Evolutionary conservation across 2,888 invertebrate genomes (phyloP).

Genomic region (Chrysodeixis includens): DNA sequence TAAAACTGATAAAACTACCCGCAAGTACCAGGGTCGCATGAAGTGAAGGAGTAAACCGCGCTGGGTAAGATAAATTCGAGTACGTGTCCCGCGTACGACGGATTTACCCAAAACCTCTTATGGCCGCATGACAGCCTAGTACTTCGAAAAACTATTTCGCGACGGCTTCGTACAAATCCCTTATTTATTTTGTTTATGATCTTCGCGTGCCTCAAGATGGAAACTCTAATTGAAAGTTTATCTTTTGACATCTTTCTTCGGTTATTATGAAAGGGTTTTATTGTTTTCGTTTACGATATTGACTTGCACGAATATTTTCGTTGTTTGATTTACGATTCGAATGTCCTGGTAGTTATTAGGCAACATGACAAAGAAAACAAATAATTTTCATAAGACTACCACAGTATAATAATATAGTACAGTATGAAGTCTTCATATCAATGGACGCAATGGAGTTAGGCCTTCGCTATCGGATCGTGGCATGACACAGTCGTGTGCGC

Average conservation of each 20-base stretch:
- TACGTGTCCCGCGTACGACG: conserved; percentile 64
- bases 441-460: too few species aligned
- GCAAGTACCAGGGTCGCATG: conserved; percentile 59
- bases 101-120: conserved; percentile 76
- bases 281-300: conserved; percentile 20
- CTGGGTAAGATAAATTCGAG: conserved; percentile 67
- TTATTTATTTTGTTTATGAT: conserved; percentile 37
- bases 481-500: too few species aligned
- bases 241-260: conserved; percentile 23
- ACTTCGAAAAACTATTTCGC: conserved; percentile 72
- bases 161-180: conserved; percentile 36
- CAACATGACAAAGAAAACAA: not conserved
- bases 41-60: conserved; percentile 59
- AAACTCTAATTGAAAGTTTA: conserved; percentile 43
- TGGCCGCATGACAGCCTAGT: conserved; percentile 69
- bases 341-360: not conserved
- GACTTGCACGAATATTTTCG: conserved; percentile 28
- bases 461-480: too few species aligned
- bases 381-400: not conserved
- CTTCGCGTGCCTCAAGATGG: conserved; percentile 34
- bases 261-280: conserved; percentile 35
- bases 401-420: not conserved
- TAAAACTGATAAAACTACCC: conserved; percentile 49
- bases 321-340: conserved; percentile 18
- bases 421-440: too few species aligned